phyloP scores from a whole-genome alignment of 2,797 vertebrate genomes.

The Nothura maculosa region DNA sequence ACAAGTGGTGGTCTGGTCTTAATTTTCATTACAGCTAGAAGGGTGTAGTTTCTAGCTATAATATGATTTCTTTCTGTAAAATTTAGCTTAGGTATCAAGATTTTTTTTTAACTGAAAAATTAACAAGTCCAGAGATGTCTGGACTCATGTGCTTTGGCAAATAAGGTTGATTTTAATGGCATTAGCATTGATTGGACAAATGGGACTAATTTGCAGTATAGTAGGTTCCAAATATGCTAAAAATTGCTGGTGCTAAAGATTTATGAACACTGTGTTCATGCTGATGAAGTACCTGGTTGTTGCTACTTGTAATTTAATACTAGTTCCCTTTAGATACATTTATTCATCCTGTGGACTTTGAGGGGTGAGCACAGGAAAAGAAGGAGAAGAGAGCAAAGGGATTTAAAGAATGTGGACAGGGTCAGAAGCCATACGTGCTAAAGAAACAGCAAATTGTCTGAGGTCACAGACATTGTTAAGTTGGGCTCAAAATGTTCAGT shows the following conservation, averaged over 20 bases:
- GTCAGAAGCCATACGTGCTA: rapidly evolving
- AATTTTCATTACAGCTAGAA: conserved; percentile 25
- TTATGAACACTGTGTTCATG: rapidly evolving
- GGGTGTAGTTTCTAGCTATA: conserved; percentile 30
- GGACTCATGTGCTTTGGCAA: conserved; percentile 10
- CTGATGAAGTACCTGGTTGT: conserved; percentile 4
- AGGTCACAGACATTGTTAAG: neutral
- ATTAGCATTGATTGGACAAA: conserved; percentile 44
- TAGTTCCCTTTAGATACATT: neutral
- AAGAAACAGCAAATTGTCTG: conserved; percentile 4
- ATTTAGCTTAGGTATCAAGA: conserved; percentile 11
- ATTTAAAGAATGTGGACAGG: neutral
- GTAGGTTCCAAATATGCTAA: conserved; percentile 2
- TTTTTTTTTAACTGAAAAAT: conserved; percentile 6
- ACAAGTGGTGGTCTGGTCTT: conserved; percentile 41
- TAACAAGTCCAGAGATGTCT: conserved; percentile 22
- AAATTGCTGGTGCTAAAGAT: conserved; percentile 11
- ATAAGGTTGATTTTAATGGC: neutral
- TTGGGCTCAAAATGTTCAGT: neutral
- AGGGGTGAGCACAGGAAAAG: neutral
- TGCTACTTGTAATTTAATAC: conserved; percentile 16
- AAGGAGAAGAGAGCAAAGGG: neutral
- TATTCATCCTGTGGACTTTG: neutral
- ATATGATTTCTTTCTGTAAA: neutral
- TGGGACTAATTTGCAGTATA: conserved; percentile 40